phyloP scores from a whole-genome alignment of 2,888 invertebrate genomes.

The Microplitis manilae region DNA sequence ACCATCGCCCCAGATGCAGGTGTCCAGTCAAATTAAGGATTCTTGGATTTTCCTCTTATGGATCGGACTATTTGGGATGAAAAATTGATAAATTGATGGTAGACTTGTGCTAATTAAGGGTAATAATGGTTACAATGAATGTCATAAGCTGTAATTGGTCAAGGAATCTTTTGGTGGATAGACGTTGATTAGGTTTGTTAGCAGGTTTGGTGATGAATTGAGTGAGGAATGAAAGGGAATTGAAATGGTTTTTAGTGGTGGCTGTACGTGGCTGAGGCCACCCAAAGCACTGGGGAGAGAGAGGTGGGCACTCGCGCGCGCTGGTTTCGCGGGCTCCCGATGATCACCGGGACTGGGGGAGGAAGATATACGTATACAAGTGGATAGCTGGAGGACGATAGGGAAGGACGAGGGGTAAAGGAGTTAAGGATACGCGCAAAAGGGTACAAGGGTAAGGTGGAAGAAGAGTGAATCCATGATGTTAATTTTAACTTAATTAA shows the following conservation, averaged over 20 bases:
- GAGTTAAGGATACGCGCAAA: conserved; percentile 32
- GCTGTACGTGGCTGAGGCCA: conserved; percentile 68
- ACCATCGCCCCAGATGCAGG: too few relatives aligned
- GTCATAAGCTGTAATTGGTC: background rate
- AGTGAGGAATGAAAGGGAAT: conserved; percentile 40
- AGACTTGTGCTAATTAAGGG: too few relatives aligned
- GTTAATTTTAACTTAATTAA: conserved; percentile 73
- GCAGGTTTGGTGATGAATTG: background rate
- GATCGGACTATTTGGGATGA: too few relatives aligned
- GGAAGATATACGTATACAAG: conserved; percentile 38
- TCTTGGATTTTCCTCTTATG: too few relatives aligned
- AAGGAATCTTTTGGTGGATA: background rate
- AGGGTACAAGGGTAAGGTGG: conserved; percentile 52
- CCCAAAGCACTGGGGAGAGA: conserved; percentile 67
- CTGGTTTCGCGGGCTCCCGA: conserved; percentile 29
- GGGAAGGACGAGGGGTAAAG: conserved; percentile 25
- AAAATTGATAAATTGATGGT: too few relatives aligned
- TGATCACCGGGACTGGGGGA: conserved; percentile 23
- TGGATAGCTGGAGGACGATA: conserved; percentile 24
- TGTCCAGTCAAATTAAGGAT: too few relatives aligned
- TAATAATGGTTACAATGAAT: too few relatives aligned
- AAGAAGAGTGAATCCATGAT: conserved; percentile 67
- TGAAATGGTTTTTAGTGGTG: conserved; percentile 50
- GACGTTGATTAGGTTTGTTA: background rate
- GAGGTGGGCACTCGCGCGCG: conserved; percentile 54